Percentiles rank a stretch among this genome's conserved stretches.
These are phyloP conservation scores for Chiloscyllium plagiosum DNA, from an alignment of 2,113 vertebrate species.

Conservation along the genomic window DNA sequence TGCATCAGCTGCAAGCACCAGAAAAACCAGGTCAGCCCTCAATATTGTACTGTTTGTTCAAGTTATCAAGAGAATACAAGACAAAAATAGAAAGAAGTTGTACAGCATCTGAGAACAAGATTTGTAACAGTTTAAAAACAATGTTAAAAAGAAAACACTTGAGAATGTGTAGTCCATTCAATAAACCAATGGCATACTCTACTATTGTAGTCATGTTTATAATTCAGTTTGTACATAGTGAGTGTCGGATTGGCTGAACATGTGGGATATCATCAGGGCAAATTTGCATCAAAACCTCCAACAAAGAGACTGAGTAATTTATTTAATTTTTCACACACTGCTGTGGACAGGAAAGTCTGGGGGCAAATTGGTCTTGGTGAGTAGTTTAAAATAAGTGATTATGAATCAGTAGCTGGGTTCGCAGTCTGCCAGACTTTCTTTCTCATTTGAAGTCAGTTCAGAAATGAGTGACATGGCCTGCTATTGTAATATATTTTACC, in stretches of 20 bases:
- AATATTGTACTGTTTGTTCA: not conserved
- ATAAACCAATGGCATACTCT: not conserved
- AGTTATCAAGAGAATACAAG: not conserved
- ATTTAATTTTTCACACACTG: not conserved
- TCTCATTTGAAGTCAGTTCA: not conserved
- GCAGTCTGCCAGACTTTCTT: not conserved
- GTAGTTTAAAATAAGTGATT: not conserved
- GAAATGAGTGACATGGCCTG: not conserved
- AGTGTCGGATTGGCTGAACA: not conserved
- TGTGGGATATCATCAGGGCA: not conserved
- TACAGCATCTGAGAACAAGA: not conserved
- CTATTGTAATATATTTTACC: not conserved
- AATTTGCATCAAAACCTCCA: not conserved
- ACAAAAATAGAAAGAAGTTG: not conserved
- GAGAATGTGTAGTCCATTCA: not conserved
- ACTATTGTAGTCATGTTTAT: not conserved
- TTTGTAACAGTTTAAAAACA: not conserved
- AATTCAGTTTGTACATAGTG: not conserved
- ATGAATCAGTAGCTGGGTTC: not conserved
- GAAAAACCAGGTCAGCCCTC: constrained; percentile 54
- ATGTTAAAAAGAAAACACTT: not conserved
- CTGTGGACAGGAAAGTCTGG: not conserved
- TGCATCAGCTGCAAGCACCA: not conserved
- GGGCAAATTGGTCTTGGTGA: not conserved
- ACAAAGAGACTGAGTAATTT: not conserved